A percentile compares a stretch with the other conserved stretches of the same genome.
These are phyloP conservation scores for Reticulitermes lucifugus DNA, from an alignment of 2,888 invertebrate species.

Conservation along the genomic window DNA sequence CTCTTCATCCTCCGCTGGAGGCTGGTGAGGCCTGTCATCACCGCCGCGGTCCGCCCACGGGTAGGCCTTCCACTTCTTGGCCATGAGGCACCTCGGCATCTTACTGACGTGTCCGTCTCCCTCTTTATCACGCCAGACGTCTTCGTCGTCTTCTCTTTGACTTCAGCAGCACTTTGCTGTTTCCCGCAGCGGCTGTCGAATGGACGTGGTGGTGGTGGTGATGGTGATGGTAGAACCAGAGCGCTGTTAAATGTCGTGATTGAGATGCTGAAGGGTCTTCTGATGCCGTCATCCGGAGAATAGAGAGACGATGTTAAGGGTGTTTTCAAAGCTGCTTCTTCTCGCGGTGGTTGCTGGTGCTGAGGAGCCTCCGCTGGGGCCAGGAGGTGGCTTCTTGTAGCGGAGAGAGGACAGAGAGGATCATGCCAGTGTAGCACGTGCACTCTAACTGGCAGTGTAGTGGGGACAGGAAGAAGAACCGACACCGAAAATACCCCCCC, in stretches of 20 bases:
- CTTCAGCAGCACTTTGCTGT: conserved; percentile 42
- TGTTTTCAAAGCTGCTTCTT: conserved; percentile 10
- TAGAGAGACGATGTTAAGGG: conserved; percentile 3
- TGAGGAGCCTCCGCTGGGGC: background rate
- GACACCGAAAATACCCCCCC: conserved; percentile 51
- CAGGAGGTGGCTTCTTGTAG: conserved; percentile 1
- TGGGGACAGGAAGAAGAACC: conserved; percentile 44
- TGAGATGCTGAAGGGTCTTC: conserved; percentile 33
- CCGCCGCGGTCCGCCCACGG: conserved; percentile 77
- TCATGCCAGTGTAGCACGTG: conserved; percentile 46
- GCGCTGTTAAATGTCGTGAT: conserved; percentile 24
- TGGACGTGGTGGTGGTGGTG: conserved; percentile 15
- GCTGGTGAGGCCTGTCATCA: conserved; percentile 55
- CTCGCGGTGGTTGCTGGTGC: background rate
- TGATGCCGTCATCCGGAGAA: conserved; percentile 50
- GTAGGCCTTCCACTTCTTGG: conserved; percentile 94
- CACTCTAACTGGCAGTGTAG: background rate
- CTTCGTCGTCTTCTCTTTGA: conserved; percentile 31
- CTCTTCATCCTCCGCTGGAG: conserved; percentile 54
- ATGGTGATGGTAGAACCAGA: conserved; percentile 22
- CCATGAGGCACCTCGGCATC: conserved; percentile 96
- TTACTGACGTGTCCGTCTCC: background rate
- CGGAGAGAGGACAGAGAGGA: conserved; percentile 45
- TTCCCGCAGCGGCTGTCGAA: conserved; percentile 39
- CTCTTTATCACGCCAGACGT: conserved; percentile 36